Percentiles rank a stretch among this genome's conserved stretches.
phyloP scores from a whole-genome alignment of 2,797 vertebrate genomes.

The Poliocrania exsul region DNA sequence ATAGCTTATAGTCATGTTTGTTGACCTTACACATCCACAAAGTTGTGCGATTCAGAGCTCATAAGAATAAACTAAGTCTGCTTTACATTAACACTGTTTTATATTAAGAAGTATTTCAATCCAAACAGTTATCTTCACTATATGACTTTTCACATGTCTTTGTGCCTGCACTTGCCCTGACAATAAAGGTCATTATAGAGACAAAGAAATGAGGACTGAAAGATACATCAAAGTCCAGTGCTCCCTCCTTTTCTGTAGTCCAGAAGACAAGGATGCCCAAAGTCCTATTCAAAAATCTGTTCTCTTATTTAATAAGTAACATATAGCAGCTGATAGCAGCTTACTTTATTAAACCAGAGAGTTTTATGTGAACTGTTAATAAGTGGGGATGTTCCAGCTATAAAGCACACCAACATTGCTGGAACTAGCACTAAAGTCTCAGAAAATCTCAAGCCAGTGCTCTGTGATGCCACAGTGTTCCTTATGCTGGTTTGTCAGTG shows the following conservation, averaged over 20 bases:
- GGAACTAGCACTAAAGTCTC: background rate
- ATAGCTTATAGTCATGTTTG: background rate
- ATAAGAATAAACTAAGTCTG: background rate
- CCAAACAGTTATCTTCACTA: background rate
- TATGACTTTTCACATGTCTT: background rate
- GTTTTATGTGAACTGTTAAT: background rate
- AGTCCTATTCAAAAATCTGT: background rate
- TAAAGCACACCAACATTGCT: background rate
- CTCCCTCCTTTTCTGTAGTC: background rate
- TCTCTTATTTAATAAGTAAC: background rate
- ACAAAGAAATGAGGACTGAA: background rate
- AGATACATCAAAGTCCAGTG: background rate
- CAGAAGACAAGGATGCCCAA: background rate
- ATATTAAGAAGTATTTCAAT: background rate
- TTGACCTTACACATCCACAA: background rate
- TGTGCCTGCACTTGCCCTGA: background rate
- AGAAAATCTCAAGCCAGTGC: background rate
- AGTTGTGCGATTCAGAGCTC: background rate
- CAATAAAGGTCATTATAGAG: background rate
- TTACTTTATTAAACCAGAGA: background rate
- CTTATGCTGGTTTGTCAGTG: background rate
- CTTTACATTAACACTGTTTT: background rate
- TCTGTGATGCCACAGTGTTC: background rate
- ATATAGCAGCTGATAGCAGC: background rate
- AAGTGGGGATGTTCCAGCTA: background rate